Evolutionary conservation across 2,888 invertebrate species (phyloP), one percentile per base, ranked within the genome.

Genomic region (Anodontia alba): DNA sequence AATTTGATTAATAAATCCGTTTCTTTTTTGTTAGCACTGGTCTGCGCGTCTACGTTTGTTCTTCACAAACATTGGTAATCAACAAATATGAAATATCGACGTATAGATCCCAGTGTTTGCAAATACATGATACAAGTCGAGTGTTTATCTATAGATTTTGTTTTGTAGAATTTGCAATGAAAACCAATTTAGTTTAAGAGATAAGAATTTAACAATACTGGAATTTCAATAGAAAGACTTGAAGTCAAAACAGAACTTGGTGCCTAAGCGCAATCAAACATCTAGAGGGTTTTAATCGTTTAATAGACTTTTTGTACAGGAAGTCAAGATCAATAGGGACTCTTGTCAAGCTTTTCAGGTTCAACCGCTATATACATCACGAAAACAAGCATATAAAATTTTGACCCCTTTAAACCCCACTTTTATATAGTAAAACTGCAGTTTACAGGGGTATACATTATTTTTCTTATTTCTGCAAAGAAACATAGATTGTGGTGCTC

Each of bases 1-100:
- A 33, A 31, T 62, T 33, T 62, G 62, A 62, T 62, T 62, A 62
- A 62, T 62, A 62, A 62, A 62, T 62, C 54, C 54, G 54, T 54
- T 33, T 62, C 62, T 31, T 62, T 62, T 62, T 62, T 33, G 33
- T 62, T 31, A 62, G 33, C 33, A 33, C 31, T 31, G 31, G 33
- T 8, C 62, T 31, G 17, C 20, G 7, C 5, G 62, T 62, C 62
- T 62, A 12, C 33, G 62, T 62, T 62, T 62, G 62, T 62, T 62
- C 62, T 62, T 62, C 10, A 20, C 62, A 62, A 62, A 62, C 33
- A 33, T 33, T 17, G 29, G 33, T 1, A 62, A 31, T 62, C 62
- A 23, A 62, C 62, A 62, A 62, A 62, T 62, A 62, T 62, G 62
- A 33, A 62, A 31, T 62, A 62, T 62, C 33, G 62, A 62, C 33